phyloP scores from a whole-genome alignment of 2,888 invertebrate genomes.

The Drosophila pseudotakahashii region DNA sequence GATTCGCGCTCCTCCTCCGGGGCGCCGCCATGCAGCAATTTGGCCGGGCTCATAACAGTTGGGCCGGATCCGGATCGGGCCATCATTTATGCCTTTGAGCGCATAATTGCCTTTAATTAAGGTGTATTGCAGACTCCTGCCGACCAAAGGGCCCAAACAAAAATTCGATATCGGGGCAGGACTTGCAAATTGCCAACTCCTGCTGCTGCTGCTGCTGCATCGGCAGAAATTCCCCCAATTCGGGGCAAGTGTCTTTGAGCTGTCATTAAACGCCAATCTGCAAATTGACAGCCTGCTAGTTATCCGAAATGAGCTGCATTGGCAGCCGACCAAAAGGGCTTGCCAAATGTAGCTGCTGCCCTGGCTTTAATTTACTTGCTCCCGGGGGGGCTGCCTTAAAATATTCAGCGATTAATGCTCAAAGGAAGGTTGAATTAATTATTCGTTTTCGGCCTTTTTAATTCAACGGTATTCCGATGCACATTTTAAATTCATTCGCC shows the following conservation, averaged over 20 bases:
- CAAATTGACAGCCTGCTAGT: conserved; percentile 62
- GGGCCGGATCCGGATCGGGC: conserved; percentile 32
- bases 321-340: conserved; percentile 13
- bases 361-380: conserved; percentile 1
- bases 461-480: conserved; percentile 7
- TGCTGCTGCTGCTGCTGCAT: conserved; percentile 43
- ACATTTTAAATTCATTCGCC: conserved; percentile 36
- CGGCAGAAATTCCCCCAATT: conserved; percentile 40
- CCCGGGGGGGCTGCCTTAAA: conserved; percentile 2
- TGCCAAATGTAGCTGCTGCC: not conserved
- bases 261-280: conserved; percentile 60
- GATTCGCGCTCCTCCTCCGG: conserved; percentile 47
- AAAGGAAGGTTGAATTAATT: conserved; percentile 19
- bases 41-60: conserved; percentile 73
- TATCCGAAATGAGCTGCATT: conserved; percentile 43
- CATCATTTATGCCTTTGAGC: conserved; percentile 79
- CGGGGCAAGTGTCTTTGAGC: conserved; percentile 67
- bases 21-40: conserved; percentile 59
- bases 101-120: conserved; percentile 79
- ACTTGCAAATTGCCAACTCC: conserved; percentile 54
- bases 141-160: conserved; percentile 52
- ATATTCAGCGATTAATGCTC: conserved; percentile 23
- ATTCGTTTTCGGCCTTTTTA: conserved; percentile 11
- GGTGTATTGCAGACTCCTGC: conserved; percentile 62
- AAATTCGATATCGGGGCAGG: conserved; percentile 61